These are phyloP conservation scores for Gallinago solitaria DNA, from an alignment of 2,797 vertebrate genomes.

Conservation along the genomic window DNA sequence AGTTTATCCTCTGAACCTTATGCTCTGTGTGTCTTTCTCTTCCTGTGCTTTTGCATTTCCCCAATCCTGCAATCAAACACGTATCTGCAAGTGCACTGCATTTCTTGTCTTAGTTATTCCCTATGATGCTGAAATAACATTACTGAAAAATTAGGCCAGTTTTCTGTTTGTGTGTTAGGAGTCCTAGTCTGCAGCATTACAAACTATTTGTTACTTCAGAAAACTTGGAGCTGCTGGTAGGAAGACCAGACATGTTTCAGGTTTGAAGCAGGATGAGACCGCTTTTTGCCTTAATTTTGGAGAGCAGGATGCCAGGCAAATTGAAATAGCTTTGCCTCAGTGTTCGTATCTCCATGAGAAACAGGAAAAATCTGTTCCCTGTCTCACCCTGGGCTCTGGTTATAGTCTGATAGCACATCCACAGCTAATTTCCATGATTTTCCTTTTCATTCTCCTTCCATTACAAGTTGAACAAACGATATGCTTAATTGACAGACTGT, in stretches of 20 bases:
- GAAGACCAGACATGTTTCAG: not conserved
- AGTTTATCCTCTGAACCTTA: constrained; percentile 13
- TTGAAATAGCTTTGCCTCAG: not conserved
- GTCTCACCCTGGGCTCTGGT: not conserved
- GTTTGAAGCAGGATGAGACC: not conserved
- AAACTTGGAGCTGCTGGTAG: not conserved
- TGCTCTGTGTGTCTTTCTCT: not conserved
- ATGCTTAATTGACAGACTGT: not conserved
- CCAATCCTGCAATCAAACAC: not conserved
- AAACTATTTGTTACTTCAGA: not conserved
- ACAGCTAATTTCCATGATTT: not conserved
- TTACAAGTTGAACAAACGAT: not conserved
- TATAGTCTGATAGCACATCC: not conserved
- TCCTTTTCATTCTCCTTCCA: not conserved
- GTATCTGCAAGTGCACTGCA: not conserved
- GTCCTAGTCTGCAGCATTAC: not conserved
- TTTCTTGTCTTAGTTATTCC: not conserved
- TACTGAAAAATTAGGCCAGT: not conserved
- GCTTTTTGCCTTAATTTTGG: not conserved
- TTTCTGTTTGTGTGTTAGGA: not conserved
- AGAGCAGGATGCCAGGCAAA: not conserved
- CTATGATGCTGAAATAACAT: not conserved
- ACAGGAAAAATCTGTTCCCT: not conserved
- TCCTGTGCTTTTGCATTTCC: not conserved
- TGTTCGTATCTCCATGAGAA: not conserved